phyloP scores from a whole-genome alignment of 2,888 invertebrate species.

The Eulithis prunata region DNA sequence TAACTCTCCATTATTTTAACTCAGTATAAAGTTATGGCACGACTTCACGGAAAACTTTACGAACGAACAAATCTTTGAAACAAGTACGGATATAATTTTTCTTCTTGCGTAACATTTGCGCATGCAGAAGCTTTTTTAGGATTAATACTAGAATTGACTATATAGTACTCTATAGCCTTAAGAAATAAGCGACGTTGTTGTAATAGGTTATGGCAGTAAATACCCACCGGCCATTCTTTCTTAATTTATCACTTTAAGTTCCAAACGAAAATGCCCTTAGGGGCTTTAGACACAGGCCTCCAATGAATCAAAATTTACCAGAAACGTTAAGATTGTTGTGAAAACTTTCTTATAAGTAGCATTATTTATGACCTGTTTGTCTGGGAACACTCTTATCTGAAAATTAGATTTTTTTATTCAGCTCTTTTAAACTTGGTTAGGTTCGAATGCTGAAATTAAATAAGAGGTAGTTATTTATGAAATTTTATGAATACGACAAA shows the following conservation, averaged over 20 bases:
- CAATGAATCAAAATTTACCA: slow-evolving; percentile 57
- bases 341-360: slow-evolving; percentile 48
- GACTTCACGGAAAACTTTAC: neutral
- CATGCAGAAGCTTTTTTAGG: too few species aligned
- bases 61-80: neutral
- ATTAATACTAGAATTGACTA: too few species aligned
- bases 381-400: slow-evolving; percentile 14
- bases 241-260: slow-evolving; percentile 40
- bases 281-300: slow-evolving; percentile 45
- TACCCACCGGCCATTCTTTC: slow-evolving; percentile 26
- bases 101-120: neutral
- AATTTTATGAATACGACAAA: too few species aligned
- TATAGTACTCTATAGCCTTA: neutral
- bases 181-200: slow-evolving; percentile 1
- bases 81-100: neutral
- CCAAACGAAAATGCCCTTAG: slow-evolving; percentile 35
- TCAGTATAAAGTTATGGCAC: slow-evolving; percentile 5
- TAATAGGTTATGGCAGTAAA: slow-evolving; percentile 12
- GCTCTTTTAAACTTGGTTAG: neutral
- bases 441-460: too few species aligned
- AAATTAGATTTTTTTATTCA: slow-evolving; percentile 17
- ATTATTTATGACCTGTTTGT: slow-evolving; percentile 36
- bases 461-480: too few species aligned
- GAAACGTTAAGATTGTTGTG: slow-evolving; percentile 51
- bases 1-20: slow-evolving; percentile 21